These are phyloP conservation scores for Lepidocolaptes lacrymiger DNA, from an alignment of 2,797 vertebrate genomes.

Conservation along the genomic window DNA sequence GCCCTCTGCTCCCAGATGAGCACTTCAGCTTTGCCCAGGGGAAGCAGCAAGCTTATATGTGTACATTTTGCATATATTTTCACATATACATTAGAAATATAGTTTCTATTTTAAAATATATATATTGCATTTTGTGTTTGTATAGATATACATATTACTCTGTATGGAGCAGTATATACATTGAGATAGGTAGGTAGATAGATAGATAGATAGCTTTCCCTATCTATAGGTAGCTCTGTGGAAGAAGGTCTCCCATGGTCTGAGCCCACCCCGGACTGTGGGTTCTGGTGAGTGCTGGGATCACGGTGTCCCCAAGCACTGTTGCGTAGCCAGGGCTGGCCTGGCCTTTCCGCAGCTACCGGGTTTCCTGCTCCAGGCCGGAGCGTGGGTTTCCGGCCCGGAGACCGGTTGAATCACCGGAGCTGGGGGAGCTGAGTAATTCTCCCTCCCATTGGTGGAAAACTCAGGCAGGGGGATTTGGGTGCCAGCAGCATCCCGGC, in stretches of 20 bases:
- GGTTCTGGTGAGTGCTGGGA: not conserved
- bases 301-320: accelerated
- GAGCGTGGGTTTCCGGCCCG: not conserved
- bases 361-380: not conserved
- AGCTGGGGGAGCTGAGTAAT: conserved; percentile 15
- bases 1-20: not conserved
- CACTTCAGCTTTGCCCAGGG: not conserved
- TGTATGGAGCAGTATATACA: not conserved
- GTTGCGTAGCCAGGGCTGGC: not conserved
- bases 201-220: not conserved
- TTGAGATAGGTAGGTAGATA: too few species aligned
- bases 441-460: not conserved
- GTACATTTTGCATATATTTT: not conserved
- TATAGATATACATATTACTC: not conserved
- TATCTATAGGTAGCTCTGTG: not conserved
- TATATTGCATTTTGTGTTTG: accelerated
- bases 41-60: not conserved
- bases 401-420: conserved; percentile 26
- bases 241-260: not conserved
- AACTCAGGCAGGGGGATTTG: not conserved
- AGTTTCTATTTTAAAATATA: not conserved
- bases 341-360: not conserved
- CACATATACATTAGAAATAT: not conserved
- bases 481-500: accelerated
- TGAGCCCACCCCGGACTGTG: not conserved